Conservation (phyloP, 2,113 vertebrate species). For the human region DNA sequence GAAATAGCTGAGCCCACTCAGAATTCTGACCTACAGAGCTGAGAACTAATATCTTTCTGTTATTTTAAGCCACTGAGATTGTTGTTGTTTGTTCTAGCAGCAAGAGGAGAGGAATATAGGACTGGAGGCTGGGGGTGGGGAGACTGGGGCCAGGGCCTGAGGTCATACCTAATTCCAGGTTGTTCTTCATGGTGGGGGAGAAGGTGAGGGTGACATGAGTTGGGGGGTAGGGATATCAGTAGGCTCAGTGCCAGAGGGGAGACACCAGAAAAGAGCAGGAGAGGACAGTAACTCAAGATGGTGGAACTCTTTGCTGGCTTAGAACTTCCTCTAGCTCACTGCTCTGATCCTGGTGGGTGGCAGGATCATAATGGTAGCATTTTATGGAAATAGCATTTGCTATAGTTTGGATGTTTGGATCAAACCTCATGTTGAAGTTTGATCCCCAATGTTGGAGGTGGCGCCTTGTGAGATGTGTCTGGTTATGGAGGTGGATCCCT, state of each 20-base stretch:
- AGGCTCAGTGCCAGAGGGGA: background rate
- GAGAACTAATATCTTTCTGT: background rate
- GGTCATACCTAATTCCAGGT: background rate
- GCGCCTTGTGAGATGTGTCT: background rate
- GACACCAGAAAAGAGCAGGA: background rate
- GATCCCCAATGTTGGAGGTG: background rate
- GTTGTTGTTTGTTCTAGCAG: background rate
- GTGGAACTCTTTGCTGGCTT: background rate
- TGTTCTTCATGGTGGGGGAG: background rate
- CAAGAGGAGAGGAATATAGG: background rate
- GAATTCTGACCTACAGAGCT: background rate
- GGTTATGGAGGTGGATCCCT: background rate
- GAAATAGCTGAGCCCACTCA: background rate
- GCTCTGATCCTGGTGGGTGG: background rate
- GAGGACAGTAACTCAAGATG: background rate
- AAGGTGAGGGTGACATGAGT: background rate
- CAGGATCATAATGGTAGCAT: background rate
- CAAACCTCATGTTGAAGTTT: background rate
- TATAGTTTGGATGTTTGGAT: background rate
- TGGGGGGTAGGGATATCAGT: background rate
- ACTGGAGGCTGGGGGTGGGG: background rate
- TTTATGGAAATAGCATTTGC: background rate
- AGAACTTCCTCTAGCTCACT: background rate
- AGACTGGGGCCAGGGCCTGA: background rate
- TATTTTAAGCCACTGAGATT: background rate